Percentiles rank a stretch among this genome's conserved stretches.
Conservation (phyloP, 2,797 vertebrate genomes). For the Acrocephalus scirpaceus region DNA sequence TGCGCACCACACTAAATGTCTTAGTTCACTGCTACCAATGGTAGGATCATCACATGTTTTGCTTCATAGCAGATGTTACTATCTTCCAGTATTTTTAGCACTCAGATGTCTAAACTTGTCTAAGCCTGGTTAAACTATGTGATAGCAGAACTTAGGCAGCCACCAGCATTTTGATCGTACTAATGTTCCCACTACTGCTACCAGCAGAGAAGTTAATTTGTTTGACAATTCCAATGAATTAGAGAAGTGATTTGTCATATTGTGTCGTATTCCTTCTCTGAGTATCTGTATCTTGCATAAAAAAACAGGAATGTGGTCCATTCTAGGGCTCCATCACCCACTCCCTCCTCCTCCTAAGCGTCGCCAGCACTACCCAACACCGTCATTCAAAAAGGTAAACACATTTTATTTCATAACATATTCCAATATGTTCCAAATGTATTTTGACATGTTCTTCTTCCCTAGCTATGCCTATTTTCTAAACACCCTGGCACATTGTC, state of each 20-base stretch:
- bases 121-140: slow-evolving; percentile 39
- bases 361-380: slow-evolving; percentile 58
- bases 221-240: slow-evolving; percentile 61
- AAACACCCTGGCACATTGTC: slow-evolving; percentile 59
- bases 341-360: slow-evolving; percentile 36
- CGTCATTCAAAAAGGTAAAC: slow-evolving; percentile 63
- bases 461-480: slow-evolving; percentile 61
- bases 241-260: slow-evolving; percentile 56
- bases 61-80: slow-evolving; percentile 41
- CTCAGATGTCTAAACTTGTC: slow-evolving; percentile 40
- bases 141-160: slow-evolving; percentile 44
- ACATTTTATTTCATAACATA: slow-evolving; percentile 66
- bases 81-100: slow-evolving; percentile 48
- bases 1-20: background rate
- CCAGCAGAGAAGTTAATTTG: slow-evolving; percentile 56
- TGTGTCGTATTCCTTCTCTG: slow-evolving; percentile 21
- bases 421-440: slow-evolving; percentile 64
- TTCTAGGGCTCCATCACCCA: slow-evolving; percentile 46
- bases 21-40: background rate
- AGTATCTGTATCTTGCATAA: slow-evolving; percentile 30
- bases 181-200: slow-evolving; percentile 6
- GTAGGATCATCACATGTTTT: background rate
- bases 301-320: slow-evolving; percentile 2
- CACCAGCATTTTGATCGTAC: background rate
- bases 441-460: slow-evolving; percentile 56